Evolutionary conservation across 2,797 vertebrate genomes (phyloP).

Genomic region (Microctenopoma stevenorrisi): DNA sequence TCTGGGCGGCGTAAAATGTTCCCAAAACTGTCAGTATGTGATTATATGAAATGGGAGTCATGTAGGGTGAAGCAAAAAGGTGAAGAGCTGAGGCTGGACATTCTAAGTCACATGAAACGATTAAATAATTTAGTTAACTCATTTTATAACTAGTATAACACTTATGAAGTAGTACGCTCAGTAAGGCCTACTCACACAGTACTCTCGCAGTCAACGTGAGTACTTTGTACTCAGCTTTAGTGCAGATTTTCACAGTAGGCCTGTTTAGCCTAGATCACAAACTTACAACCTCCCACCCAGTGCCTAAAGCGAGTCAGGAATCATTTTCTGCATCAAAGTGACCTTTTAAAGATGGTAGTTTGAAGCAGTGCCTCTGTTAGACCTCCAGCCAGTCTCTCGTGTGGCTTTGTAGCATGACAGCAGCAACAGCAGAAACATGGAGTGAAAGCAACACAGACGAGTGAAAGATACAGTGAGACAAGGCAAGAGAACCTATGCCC

Average conservation of each 20-base stretch:
- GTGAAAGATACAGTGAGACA: slow-evolving; percentile 6
- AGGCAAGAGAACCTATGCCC: slow-evolving; percentile 9
- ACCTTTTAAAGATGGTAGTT: slow-evolving; percentile 65
- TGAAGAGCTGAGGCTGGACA: too few species aligned
- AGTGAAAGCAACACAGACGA: slow-evolving; percentile 30
- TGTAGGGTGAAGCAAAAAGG: too few species aligned
- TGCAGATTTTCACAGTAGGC: slow-evolving; percentile 49
- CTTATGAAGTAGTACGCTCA: background rate
- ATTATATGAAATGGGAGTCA: too few species aligned
- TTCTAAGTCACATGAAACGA: too few species aligned
- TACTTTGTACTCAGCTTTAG: slow-evolving; percentile 39
- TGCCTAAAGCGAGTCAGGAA: slow-evolving; percentile 53
- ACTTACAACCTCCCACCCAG: slow-evolving; percentile 32
- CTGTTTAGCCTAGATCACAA: slow-evolving; percentile 38
- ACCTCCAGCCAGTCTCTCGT: slow-evolving; percentile 45
- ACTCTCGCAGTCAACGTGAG: slow-evolving; percentile 30
- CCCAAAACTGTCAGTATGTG: too few species aligned
- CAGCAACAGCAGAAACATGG: slow-evolving; percentile 1
- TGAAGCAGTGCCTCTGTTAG: slow-evolving; percentile 54
- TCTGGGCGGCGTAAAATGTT: too few species aligned
- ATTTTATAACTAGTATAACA: slow-evolving; percentile 10
- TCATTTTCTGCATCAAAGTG: slow-evolving; percentile 58
- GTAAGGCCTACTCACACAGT: slow-evolving; percentile 35
- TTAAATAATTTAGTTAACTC: too few species aligned
- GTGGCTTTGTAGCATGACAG: slow-evolving; percentile 37